phyloP scores from a whole-genome alignment of 2,797 vertebrate genomes.

The Brachyalestes nurse region DNA sequence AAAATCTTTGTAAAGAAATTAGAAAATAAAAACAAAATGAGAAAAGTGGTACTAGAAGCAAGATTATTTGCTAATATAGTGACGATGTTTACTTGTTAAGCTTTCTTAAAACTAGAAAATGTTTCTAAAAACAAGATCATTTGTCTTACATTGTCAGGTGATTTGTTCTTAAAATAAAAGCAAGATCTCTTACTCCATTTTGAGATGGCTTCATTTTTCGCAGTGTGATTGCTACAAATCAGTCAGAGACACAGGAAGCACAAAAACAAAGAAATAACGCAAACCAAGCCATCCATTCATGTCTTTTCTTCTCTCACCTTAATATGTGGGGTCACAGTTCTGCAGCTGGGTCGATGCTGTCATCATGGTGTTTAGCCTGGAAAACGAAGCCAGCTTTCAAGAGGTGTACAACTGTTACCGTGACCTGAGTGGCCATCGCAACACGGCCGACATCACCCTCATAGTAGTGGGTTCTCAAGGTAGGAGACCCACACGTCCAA shows the following conservation, averaged over 20 bases:
- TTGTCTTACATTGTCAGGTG: too few species aligned
- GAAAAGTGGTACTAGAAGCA: too few species aligned
- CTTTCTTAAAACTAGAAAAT: too few species aligned
- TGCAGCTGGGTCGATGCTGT: constrained; percentile 92
- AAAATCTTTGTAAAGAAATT: too few species aligned
- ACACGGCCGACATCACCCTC: constrained; percentile 80
- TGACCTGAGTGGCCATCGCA: constrained; percentile 79
- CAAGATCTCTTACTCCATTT: too few species aligned
- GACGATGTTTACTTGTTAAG: too few species aligned
- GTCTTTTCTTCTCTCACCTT: constrained; percentile 8
- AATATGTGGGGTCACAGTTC: constrained; percentile 77
- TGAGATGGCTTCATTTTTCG: too few species aligned
- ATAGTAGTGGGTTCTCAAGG: constrained; percentile 94
- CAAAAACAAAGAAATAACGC: background rate
- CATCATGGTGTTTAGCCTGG: constrained; percentile 94
- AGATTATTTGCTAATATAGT: too few species aligned
- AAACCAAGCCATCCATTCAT: constrained; percentile 11
- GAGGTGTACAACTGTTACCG: constrained; percentile 85
- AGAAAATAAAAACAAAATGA: too few species aligned
- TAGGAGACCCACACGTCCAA: constrained; percentile 56
- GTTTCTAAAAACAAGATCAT: too few species aligned
- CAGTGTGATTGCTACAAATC: background rate
- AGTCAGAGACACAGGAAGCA: background rate
- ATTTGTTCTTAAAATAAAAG: too few species aligned
- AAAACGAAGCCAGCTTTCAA: constrained; percentile 92